phyloP scores from a whole-genome alignment of 2,888 invertebrate species.

The Hypomecis atomaria region DNA sequence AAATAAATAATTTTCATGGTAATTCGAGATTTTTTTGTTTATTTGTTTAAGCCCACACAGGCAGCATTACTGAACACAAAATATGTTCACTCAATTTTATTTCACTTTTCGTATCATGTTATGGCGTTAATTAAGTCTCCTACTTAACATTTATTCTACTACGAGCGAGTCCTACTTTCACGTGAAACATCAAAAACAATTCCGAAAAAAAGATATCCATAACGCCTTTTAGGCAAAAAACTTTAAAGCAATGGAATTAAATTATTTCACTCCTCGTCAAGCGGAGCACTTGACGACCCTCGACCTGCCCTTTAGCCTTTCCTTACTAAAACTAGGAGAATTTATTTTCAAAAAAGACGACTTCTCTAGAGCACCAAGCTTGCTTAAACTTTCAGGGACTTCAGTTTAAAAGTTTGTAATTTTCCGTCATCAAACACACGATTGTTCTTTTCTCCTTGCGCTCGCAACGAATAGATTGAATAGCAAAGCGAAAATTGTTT shows the following conservation, averaged over 20 bases:
- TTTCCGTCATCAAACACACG: slow-evolving; percentile 33
- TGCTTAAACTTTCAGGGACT: slow-evolving; percentile 44
- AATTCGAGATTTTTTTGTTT: too few species aligned
- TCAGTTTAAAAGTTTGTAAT: slow-evolving; percentile 42
- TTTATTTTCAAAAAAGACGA: slow-evolving; percentile 43
- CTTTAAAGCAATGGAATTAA: slow-evolving; percentile 36
- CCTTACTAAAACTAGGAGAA: slow-evolving; percentile 50
- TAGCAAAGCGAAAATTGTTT: slow-evolving; percentile 16
- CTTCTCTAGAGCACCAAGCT: slow-evolving; percentile 36
- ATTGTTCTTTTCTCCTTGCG: slow-evolving; percentile 28
- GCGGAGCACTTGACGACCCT: slow-evolving; percentile 49
- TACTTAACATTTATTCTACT: neutral
- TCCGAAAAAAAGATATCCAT: slow-evolving; percentile 12
- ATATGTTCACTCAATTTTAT: too few species aligned
- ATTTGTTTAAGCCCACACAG: too few species aligned
- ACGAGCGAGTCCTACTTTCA: neutral
- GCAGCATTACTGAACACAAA: too few species aligned
- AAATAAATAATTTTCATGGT: too few species aligned
- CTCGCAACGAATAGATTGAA: slow-evolving; percentile 16
- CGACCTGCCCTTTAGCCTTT: slow-evolving; percentile 44
- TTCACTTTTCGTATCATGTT: neutral
- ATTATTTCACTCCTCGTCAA: slow-evolving; percentile 47
- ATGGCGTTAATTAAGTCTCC: neutral
- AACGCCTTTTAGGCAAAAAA: slow-evolving; percentile 25
- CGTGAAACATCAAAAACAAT: slow-evolving; percentile 10